Evolutionary conservation across 2,797 vertebrate genomes (phyloP).

Genomic region (Hoplostethus mediterraneus): DNA sequence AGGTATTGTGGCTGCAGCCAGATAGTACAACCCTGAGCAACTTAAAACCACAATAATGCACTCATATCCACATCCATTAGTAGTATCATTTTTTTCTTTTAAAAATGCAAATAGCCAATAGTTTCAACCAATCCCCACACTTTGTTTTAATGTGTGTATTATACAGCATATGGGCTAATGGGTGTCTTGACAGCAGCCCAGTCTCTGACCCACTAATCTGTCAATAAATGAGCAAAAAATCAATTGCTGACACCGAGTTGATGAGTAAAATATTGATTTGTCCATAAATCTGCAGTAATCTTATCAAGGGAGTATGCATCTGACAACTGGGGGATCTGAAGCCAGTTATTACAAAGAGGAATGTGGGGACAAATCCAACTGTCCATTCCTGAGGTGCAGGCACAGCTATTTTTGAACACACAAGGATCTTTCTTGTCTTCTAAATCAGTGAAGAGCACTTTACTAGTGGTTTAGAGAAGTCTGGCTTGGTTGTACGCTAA

Average conservation of each 20-base stretch:
- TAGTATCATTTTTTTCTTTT: neutral
- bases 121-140: neutral
- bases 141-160: neutral
- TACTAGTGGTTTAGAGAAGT: conserved; percentile 7
- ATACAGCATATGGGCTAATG: neutral
- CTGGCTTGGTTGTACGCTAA: conserved; percentile 32
- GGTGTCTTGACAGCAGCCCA: neutral
- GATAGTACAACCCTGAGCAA: conserved; percentile 13
- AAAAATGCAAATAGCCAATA: conserved; percentile 21
- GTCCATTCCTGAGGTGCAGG: conserved; percentile 54
- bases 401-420: conserved; percentile 44
- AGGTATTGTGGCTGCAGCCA: neutral
- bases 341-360: conserved; percentile 37
- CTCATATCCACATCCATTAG: neutral
- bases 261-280: neutral
- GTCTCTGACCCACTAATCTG: neutral
- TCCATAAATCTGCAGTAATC: conserved; percentile 1
- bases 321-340: conserved; percentile 33
- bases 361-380: conserved; percentile 31
- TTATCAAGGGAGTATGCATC: conserved; percentile 15
- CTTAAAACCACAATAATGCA: conserved; percentile 15
- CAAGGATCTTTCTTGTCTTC: conserved; percentile 23
- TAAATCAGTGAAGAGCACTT: conserved; percentile 40
- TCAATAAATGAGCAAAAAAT: neutral
- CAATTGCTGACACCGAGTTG: neutral